Percentiles rank a stretch among this genome's conserved stretches.
phyloP scores from a whole-genome alignment of 2,113 vertebrate genomes.

The Trinectes maculatus region DNA sequence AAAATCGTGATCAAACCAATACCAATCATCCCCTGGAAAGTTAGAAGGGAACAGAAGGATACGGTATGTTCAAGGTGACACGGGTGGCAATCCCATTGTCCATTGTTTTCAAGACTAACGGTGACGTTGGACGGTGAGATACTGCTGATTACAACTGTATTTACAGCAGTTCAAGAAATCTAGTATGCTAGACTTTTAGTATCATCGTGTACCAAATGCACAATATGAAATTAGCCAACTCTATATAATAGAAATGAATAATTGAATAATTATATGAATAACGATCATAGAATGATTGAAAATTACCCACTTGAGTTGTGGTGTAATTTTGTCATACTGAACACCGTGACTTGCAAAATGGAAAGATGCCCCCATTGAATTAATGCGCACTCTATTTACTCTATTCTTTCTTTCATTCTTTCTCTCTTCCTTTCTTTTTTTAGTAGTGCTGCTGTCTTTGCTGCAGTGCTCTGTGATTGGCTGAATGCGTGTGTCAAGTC shows the following conservation, averaged over 20 bases:
- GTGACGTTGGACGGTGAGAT: background rate
- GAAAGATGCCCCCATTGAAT: conserved; percentile 11
- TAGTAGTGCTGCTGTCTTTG: conserved; percentile 65
- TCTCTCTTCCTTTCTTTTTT: conserved; percentile 31
- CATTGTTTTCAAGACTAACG: background rate
- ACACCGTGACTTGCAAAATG: background rate
- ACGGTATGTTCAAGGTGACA: background rate
- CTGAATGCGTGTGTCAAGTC: conserved; percentile 64
- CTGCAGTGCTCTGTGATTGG: conserved; percentile 80
- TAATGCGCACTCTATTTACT: conserved; percentile 36
- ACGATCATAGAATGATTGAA: background rate
- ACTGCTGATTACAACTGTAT: background rate
- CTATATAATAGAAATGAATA: background rate
- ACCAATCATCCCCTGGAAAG: background rate
- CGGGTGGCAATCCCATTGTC: background rate
- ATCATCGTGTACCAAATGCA: background rate
- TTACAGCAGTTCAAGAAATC: no score
- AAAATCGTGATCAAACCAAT: background rate
- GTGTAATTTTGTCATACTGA: background rate
- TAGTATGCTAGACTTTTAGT: no score
- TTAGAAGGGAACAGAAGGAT: conserved; percentile 11
- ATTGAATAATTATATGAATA: background rate
- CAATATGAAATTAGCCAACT: background rate
- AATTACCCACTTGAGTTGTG: background rate
- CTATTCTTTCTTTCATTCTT: conserved; percentile 47